Conservation (phyloP, 2,797 vertebrate species). For the Catostomus latipinnis region DNA sequence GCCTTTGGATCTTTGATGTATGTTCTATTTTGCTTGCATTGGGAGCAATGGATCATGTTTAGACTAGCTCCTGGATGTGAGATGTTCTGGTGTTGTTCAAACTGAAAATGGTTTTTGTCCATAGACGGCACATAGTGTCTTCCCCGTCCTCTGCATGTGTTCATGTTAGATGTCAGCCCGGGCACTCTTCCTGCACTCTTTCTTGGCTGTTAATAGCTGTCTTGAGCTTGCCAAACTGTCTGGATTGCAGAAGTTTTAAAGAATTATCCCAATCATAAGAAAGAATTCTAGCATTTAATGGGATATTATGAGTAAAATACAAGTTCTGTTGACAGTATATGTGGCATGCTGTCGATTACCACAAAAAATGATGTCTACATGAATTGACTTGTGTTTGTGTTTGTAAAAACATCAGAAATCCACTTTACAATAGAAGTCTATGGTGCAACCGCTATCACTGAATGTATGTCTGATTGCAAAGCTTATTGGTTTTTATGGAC, state of each 20-base stretch:
- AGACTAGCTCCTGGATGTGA: background rate
- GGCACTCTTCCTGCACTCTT: constrained; percentile 20
- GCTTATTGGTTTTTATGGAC: background rate
- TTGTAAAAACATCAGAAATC: background rate
- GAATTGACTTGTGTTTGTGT: background rate
- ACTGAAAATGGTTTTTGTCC: constrained; percentile 10
- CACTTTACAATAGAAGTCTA: background rate
- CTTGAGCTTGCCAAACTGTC: constrained; percentile 27
- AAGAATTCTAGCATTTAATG: background rate
- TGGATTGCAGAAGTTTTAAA: constrained; percentile 31
- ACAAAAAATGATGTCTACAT: background rate
- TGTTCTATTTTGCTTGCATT: constrained; percentile 33
- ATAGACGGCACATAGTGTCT: constrained; percentile 26
- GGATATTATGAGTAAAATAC: background rate
- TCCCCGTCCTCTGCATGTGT: constrained; percentile 44
- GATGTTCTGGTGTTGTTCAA: constrained; percentile 11
- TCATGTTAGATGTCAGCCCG: constrained; percentile 13
- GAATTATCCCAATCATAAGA: constrained; percentile 12
- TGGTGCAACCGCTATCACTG: background rate
- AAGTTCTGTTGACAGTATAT: background rate
- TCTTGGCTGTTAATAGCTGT: background rate
- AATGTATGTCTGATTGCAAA: background rate
- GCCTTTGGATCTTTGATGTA: constrained; percentile 28
- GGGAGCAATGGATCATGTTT: constrained; percentile 24
- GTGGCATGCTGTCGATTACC: background rate